Percentiles rank a stretch among this genome's conserved stretches.
These are phyloP conservation scores for Himalopsyche anomala DNA, from an alignment of 2,888 invertebrate genomes.

Conservation along the genomic window DNA sequence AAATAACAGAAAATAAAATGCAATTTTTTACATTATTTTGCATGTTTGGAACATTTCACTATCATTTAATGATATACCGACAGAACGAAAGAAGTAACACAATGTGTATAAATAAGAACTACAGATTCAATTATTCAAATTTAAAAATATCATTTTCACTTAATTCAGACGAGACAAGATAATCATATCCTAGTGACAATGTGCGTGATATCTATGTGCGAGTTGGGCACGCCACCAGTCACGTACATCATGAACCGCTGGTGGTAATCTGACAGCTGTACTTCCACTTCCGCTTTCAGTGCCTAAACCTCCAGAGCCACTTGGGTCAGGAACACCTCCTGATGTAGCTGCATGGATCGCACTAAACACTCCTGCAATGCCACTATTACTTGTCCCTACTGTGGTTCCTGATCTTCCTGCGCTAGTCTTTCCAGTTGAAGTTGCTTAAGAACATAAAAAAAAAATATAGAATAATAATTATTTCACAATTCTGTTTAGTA, in stretches of 20 bases:
- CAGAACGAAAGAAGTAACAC: too few relatives aligned
- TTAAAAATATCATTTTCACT: too few relatives aligned
- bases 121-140: too few relatives aligned
- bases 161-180: too few relatives aligned
- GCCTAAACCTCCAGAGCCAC: slow-evolving; percentile 68
- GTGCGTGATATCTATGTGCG: slow-evolving; percentile 67
- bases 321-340: background rate
- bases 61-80: too few relatives aligned
- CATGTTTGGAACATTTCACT: too few relatives aligned
- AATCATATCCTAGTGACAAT: slow-evolving; percentile 51
- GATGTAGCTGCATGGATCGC: background rate
- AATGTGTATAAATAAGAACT: too few relatives aligned
- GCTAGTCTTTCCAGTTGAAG: slow-evolving; percentile 74
- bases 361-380: background rate
- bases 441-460: slow-evolving; percentile 71
- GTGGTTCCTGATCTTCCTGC: background rate
- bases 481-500: too few relatives aligned
- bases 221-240: slow-evolving; percentile 92
- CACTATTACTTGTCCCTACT: slow-evolving; percentile 6
- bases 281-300: background rate
- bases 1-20: too few relatives aligned
- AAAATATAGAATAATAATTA: background rate
- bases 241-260: slow-evolving; percentile 83
- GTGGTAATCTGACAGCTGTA: slow-evolving; percentile 46
- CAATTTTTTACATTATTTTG: too few relatives aligned